Percentiles rank a stretch among this genome's conserved stretches.
Evolutionary conservation across 2,113 vertebrate genomes (phyloP).

Genomic region (Anser cygnoides): DNA sequence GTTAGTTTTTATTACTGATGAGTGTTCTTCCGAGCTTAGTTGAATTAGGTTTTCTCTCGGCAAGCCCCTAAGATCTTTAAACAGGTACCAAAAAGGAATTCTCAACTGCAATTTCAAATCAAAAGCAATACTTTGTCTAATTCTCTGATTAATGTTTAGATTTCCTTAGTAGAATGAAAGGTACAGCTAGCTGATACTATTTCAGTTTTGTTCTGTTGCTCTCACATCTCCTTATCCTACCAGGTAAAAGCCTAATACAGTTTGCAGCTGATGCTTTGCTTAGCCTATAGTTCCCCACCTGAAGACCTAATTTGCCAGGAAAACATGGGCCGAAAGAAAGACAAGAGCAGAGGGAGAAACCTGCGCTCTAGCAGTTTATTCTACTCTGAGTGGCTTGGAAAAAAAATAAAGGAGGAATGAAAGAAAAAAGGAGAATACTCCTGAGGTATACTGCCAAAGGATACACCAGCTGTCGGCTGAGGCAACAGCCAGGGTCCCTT

Average conservation of each 20-base stretch:
- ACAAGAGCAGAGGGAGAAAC: not conserved
- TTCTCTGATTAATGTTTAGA: not conserved
- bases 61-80: not conserved
- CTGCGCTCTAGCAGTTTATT: not conserved
- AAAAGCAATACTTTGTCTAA: not conserved
- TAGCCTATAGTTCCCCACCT: not conserved
- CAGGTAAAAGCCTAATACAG: not conserved
- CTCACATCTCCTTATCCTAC: not conserved
- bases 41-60: not conserved
- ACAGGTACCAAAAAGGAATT: not conserved
- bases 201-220: not conserved
- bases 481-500: not conserved
- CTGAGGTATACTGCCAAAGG: not conserved
- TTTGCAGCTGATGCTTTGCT: not conserved
- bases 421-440: accelerated
- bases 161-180: not conserved
- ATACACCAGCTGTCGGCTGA: not conserved
- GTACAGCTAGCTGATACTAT: not conserved
- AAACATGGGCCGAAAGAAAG: not conserved
- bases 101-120: not conserved
- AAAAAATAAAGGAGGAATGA: too few relatives aligned
- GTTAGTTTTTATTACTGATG: not conserved
- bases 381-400: not conserved
- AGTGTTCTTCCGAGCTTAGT: not conserved
- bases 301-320: not conserved